Evolutionary conservation across 2,113 vertebrate species (phyloP), one percentile per base, ranked within the genome.

Genomic region (Planiliza haematocheilus): DNA sequence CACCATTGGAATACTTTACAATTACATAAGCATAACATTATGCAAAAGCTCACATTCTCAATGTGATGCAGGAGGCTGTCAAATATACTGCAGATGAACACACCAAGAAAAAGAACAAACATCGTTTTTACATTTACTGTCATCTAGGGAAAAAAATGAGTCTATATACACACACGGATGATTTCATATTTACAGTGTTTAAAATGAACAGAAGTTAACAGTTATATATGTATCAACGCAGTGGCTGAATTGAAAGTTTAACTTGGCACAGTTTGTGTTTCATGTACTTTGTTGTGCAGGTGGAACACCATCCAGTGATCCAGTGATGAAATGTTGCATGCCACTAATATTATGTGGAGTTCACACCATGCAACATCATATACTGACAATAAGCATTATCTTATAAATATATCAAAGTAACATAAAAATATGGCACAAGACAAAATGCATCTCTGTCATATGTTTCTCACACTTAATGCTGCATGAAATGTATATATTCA

Each of bases 11-110:
- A 51, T 73, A 82, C 60, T 77, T 77, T 72, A 77, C 48, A 74
- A 55, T 48, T 39, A 61, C 79, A 18, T 70, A 39, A 71, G 64
- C 75, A 73, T 68, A 75, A 74, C 49, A 78, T 70, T 56, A 67
- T 79, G 53, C 67, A 84, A 85, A 89, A 83, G 70, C 73, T 87
- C 85, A 90, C 81, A 87, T 85, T 82, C 52, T 60, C 42, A 77
- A 66, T 77, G 90, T 83, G 75, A 85, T 68, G 56, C 63, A 77
- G 50, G 77, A 84, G 64, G 79, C 70, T 30, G 61, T 81, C 18
- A 69, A 63, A 63, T 63, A 38, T 42, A 70, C 78, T 51, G 65
- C 57, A 81, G 50, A 79, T 55, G 12, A 65, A 76, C 74, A 64
- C 84, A 91, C 61, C 38, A 30, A 70, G 81, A 51, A 60, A 84